A percentile compares a stretch with the other conserved stretches of the same genome.
Conservation (phyloP, 2,797 vertebrate genomes). For the Capromys pilorides region DNA sequence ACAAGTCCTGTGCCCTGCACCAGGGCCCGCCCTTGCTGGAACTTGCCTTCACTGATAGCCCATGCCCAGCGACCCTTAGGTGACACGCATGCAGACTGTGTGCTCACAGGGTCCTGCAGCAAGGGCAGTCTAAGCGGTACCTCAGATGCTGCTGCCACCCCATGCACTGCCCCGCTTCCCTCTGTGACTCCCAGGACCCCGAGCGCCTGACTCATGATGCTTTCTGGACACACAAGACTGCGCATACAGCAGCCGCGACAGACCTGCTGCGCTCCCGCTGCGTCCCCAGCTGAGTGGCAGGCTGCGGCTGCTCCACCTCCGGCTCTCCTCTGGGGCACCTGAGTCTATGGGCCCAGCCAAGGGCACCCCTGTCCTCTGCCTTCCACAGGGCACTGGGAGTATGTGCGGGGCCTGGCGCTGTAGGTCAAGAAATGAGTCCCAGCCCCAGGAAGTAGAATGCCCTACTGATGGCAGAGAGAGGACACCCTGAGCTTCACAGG, state of each 20-base stretch:
- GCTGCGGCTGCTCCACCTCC: not conserved
- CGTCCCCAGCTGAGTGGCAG: not conserved
- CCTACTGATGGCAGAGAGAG: not conserved
- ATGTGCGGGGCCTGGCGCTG: not conserved
- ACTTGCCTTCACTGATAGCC: not conserved
- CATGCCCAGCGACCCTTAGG: not conserved
- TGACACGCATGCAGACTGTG: not conserved
- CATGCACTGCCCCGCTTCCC: not conserved
- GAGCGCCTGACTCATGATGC: not conserved
- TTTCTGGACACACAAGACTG: not conserved
- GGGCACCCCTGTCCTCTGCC: not conserved
- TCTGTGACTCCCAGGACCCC: not conserved
- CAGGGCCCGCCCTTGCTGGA: not conserved
- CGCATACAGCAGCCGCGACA: rapidly evolving
- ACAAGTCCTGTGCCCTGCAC: not conserved
- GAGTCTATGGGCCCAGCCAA: not conserved
- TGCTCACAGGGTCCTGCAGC: not conserved
- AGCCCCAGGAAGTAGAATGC: not conserved
- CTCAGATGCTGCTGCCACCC: not conserved
- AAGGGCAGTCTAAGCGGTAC: not conserved
- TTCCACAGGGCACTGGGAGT: not conserved
- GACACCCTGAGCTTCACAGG: not conserved
- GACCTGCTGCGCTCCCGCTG: not conserved
- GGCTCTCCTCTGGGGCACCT: not conserved
- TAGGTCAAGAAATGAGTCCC: not conserved